Percentiles rank a stretch among this genome's conserved stretches.
Conservation (phyloP, 2,888 invertebrate genomes). For the Protodeltote pygarga region DNA sequence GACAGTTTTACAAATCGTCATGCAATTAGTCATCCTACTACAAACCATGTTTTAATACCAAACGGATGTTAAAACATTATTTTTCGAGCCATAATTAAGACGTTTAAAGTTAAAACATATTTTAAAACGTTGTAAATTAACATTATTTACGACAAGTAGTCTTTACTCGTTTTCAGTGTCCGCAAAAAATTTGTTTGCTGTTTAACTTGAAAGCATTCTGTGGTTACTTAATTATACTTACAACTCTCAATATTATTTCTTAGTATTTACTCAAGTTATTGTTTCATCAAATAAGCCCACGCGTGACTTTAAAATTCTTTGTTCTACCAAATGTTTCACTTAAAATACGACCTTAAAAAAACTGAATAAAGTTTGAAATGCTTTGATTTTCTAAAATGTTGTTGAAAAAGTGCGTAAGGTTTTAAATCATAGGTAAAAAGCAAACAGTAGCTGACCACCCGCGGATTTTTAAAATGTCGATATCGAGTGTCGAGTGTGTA, state of each 20-base stretch:
- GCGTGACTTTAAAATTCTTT: slow-evolving; percentile 47
- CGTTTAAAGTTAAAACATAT: slow-evolving; percentile 61
- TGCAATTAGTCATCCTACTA: slow-evolving; percentile 47
- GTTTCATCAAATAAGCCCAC: slow-evolving; percentile 64
- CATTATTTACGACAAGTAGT: slow-evolving; percentile 55
- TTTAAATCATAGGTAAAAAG: slow-evolving; percentile 71
- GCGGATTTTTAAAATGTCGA: slow-evolving; percentile 71
- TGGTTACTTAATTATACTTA: slow-evolving; percentile 48
- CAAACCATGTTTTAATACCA: slow-evolving; percentile 50
- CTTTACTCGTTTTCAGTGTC: slow-evolving; percentile 27
- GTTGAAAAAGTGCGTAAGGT: slow-evolving; percentile 60
- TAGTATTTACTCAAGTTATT: slow-evolving; percentile 61
- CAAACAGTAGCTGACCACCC: slow-evolving; percentile 85
- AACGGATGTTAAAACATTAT: slow-evolving; percentile 65
- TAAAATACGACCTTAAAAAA: slow-evolving; percentile 24
- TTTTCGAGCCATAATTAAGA: slow-evolving; percentile 62
- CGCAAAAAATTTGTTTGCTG: slow-evolving; percentile 46
- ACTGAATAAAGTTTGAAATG: slow-evolving; percentile 9
- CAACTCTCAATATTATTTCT: slow-evolving; percentile 53
- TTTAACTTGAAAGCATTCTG: slow-evolving; percentile 53
- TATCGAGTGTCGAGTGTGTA: slow-evolving; percentile 75
- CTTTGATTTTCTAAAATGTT: slow-evolving; percentile 26
- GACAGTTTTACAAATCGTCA: slow-evolving; percentile 38
- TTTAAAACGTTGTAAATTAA: slow-evolving; percentile 60
- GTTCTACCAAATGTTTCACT: slow-evolving; percentile 31